Base-by-base conservation (phyloP, 2,797 vertebrate species). In the Sebastes matsubarae region DNA sequence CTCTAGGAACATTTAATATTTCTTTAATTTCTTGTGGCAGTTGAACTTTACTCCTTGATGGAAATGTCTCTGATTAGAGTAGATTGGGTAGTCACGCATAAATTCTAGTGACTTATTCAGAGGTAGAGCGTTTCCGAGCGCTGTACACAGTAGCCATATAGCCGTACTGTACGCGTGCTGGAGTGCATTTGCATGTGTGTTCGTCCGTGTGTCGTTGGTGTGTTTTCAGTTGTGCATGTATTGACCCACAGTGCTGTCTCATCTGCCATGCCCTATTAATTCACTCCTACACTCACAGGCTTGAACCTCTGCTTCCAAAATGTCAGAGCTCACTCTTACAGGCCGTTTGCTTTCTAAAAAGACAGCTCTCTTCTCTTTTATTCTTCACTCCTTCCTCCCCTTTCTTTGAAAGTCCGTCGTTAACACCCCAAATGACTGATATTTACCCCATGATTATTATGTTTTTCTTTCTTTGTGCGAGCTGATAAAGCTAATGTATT, bases 231-330 rank as follows among this genome's bases (percentile, higher is more conserved):
- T 82, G 46, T 72, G 70, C 52, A 79, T 69, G 32, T 63, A 61
- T 58, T 80, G 58, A 84, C 75, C 77, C 75, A 68, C 71, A 63
- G 55, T 64, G 60, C 82, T 78, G 83, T 75, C 84, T 84, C 20
- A 7, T 83, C 78, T 89, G 80, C 72, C 85, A 79, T 59, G 72
- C 58, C 66, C 60, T 25, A 84, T 91, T 87, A 84, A 82, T 78
- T 87, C 82, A 81, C 74, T 77, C 64, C 69, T 69, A 64, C 78
- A 72, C 75, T 81, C 57, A 22, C 34, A 81, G 76, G 36, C 79
- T 82, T 27, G 57, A 68, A 63, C 65, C 76, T 81, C 75, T 80
- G 72, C 77, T 69, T 82, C 69, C 36, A 72, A 83, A 87, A 81
- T 82, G 81, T 79, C 24, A 27, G 22, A 9, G 54, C 64, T 81